phyloP scores from a whole-genome alignment of 2,113 vertebrate genomes.

The Pedetes capensis region DNA sequence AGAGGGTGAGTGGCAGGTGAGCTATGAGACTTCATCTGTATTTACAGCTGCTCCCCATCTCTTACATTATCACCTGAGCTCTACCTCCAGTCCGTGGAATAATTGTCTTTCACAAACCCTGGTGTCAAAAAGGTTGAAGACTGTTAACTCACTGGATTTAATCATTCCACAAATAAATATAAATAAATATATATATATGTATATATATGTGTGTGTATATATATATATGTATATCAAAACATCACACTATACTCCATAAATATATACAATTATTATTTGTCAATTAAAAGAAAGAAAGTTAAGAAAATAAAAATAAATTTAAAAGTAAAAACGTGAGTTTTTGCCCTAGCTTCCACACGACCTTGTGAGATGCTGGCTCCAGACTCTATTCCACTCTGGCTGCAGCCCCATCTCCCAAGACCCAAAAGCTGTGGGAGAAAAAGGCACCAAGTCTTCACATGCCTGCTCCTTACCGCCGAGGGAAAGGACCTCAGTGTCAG shows the following conservation, averaged over 20 bases:
- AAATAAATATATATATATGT: no score
- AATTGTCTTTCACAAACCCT: no score
- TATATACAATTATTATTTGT: background rate
- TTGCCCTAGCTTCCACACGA: background rate
- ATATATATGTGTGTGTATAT: no score
- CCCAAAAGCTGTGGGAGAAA: background rate
- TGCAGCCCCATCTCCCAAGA: background rate
- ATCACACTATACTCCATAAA: background rate
- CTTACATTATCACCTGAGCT: no score
- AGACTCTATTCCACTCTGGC: background rate
- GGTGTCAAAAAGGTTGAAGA: no score
- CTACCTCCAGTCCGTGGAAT: no score
- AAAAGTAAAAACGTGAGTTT: background rate
- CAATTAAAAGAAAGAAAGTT: background rate
- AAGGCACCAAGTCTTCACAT: accelerated
- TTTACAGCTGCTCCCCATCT: no score
- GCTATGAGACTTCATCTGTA: no score
- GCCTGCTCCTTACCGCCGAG: background rate
- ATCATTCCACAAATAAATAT: background rate
- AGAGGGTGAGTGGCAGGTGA: no score
- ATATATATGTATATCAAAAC: background rate
- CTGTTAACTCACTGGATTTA: background rate
- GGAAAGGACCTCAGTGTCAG: background rate
- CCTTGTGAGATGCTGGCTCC: background rate
- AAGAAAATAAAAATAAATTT: background rate